phyloP scores from a whole-genome alignment of 2,888 invertebrate species.

The Coecobrya sp. region DNA sequence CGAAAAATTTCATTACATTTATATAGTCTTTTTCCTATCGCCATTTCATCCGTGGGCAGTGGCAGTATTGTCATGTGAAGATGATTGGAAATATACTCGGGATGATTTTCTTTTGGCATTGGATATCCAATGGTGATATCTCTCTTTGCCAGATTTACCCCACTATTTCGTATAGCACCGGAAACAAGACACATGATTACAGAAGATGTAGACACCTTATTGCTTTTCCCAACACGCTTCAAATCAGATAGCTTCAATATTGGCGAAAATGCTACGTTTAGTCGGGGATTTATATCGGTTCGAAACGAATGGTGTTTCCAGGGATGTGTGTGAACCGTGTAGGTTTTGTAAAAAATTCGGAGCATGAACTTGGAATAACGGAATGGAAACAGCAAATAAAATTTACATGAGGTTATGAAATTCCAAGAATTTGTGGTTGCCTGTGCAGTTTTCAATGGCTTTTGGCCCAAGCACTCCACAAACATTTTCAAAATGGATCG shows the following conservation, averaged over 20 bases:
- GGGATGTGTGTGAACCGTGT: not conserved
- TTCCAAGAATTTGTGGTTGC: not conserved
- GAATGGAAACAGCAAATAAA: not conserved
- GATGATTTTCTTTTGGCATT: constrained; percentile 58
- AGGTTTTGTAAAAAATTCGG: not conserved
- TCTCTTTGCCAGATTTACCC: not conserved
- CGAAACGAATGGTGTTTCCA: not conserved
- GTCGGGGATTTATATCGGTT: not conserved
- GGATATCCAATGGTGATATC: constrained; percentile 18
- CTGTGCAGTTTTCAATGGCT: constrained; percentile 37
- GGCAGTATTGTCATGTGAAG: constrained; percentile 26
- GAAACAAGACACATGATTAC: constrained; percentile 57
- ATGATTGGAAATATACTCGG: constrained; percentile 47
- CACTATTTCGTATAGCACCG: constrained; percentile 42
- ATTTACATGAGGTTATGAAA: not conserved
- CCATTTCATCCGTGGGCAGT: constrained; percentile 14
- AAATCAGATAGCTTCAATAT: constrained; percentile 41
- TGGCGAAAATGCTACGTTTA: constrained; percentile 25
- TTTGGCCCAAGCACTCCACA: constrained; percentile 64
- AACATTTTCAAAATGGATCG: constrained; percentile 44
- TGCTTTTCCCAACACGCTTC: constrained; percentile 36
- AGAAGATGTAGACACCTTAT: constrained; percentile 11
- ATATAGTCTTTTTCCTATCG: constrained; percentile 8
- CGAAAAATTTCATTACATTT: constrained; percentile 55
- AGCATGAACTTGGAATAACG: not conserved